Percentiles rank a stretch among this genome's conserved stretches.
Conservation (phyloP, 2,113 vertebrate species). For the Thamnaconus septentrionalis region DNA sequence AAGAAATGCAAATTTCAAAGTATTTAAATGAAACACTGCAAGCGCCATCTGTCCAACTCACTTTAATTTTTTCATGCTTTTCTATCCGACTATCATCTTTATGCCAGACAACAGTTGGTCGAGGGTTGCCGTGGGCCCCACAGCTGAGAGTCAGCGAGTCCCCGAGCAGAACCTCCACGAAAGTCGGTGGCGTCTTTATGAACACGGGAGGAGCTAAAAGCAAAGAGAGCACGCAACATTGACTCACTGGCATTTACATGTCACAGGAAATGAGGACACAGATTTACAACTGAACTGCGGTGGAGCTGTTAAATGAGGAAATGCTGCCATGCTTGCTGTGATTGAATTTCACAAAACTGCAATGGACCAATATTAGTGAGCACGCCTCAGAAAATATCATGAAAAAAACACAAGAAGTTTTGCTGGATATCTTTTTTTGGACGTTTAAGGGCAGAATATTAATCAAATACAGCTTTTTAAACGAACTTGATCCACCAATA, state of each 20-base stretch:
- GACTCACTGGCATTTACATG: neutral
- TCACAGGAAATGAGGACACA: no score
- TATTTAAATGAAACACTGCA: constrained; percentile 34
- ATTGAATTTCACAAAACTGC: no score
- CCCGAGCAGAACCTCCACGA: constrained; percentile 84
- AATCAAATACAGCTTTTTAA: no score
- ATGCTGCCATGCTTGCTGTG: no score
- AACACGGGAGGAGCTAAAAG: constrained; percentile 87
- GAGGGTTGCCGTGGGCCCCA: constrained; percentile 86
- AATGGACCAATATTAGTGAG: no score
- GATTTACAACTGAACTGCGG: no score
- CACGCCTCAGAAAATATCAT: no score
- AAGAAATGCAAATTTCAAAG: constrained; percentile 32
- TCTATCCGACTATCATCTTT: constrained; percentile 77
- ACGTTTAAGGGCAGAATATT: no score
- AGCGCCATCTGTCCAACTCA: constrained; percentile 59
- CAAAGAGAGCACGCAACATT: constrained; percentile 6
- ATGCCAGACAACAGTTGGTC: constrained; percentile 87
- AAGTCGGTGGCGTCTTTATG: constrained; percentile 83
- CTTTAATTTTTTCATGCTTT: constrained; percentile 82
- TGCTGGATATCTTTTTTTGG: no score
- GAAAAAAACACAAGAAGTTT: no score
- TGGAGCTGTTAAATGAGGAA: no score
- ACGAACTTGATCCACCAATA: no score
- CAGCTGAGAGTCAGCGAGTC: constrained; percentile 85